Evolutionary conservation across 2,888 invertebrate species (phyloP).

Genomic region (Mesoligia furuncula): DNA sequence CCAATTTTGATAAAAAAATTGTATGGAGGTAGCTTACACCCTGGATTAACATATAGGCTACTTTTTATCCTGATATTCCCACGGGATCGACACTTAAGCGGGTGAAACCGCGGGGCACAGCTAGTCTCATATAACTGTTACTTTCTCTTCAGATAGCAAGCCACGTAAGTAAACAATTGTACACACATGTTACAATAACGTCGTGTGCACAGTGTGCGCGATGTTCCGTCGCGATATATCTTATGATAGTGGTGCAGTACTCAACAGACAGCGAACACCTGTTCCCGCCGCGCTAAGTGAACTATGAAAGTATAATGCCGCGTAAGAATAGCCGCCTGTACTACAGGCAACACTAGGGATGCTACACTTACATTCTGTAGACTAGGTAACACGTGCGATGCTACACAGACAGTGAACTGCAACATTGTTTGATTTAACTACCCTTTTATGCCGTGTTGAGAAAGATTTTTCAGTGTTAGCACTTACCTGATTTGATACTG

Average conservation of each 20-base stretch:
- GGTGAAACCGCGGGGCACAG: too few relatives aligned
- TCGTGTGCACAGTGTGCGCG: not conserved
- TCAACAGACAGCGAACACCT: conserved; percentile 44
- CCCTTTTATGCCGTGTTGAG: conserved; percentile 16
- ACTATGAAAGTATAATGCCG: conserved; percentile 62
- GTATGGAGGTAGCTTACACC: too few relatives aligned
- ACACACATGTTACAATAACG: not conserved
- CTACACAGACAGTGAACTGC: not conserved
- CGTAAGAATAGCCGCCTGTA: conserved; percentile 29
- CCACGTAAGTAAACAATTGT: not conserved
- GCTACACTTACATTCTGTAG: conserved; percentile 13
- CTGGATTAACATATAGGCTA: too few relatives aligned
- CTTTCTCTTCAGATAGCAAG: not conserved
- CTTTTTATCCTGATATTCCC: too few relatives aligned
- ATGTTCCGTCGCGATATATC: conserved; percentile 19
- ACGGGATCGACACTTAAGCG: too few relatives aligned
- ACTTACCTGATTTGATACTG: not conserved
- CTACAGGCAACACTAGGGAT: not conserved
- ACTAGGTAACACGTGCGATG: not conserved
- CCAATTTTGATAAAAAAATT: too few relatives aligned
- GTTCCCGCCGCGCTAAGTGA: conserved; percentile 54
- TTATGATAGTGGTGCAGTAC: conserved; percentile 25
- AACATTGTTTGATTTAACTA: conserved; percentile 10
- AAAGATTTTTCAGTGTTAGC: conserved; percentile 24
- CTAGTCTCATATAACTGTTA: not conserved